Conservation (phyloP, 2,113 vertebrate species). For the Ornithorhynchus anatinus region DNA sequence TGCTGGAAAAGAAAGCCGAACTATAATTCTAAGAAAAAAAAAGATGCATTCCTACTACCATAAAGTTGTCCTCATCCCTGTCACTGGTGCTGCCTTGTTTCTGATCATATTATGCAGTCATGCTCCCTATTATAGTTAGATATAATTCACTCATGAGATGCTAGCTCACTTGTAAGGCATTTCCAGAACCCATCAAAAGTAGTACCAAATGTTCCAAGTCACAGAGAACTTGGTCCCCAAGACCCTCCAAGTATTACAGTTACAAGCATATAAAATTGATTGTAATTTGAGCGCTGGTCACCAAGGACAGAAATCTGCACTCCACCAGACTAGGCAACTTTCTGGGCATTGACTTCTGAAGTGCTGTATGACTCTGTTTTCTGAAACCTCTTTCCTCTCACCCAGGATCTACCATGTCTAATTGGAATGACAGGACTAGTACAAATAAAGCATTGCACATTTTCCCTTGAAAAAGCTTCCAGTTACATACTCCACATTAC, state of each 20-base stretch:
- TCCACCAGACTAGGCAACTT: neutral
- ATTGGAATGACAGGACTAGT: neutral
- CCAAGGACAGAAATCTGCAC: neutral
- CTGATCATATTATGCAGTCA: constrained; percentile 1
- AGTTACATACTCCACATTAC: neutral
- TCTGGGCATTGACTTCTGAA: neutral
- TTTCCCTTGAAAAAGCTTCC: neutral
- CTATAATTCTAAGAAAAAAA: neutral
- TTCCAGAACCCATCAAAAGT: constrained; percentile 43
- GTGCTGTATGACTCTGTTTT: neutral
- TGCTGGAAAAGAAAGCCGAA: neutral
- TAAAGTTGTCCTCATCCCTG: neutral
- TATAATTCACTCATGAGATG: constrained; percentile 26
- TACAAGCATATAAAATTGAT: constrained; percentile 53
- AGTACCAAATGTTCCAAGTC: constrained; percentile 55
- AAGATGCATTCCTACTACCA: neutral
- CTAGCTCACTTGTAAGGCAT: constrained; percentile 50
- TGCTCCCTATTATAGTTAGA: constrained; percentile 26
- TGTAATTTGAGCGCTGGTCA: constrained; percentile 32
- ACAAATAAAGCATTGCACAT: neutral
- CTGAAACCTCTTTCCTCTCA: neutral
- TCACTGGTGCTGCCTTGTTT: neutral
- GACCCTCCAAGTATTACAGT: constrained; percentile 49
- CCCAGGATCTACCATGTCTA: neutral
- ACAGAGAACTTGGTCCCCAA: constrained; percentile 38